Percentiles rank a stretch among this genome's conserved stretches.
Conservation (phyloP, 2,888 invertebrate genomes). For the Diarsia rubi region DNA sequence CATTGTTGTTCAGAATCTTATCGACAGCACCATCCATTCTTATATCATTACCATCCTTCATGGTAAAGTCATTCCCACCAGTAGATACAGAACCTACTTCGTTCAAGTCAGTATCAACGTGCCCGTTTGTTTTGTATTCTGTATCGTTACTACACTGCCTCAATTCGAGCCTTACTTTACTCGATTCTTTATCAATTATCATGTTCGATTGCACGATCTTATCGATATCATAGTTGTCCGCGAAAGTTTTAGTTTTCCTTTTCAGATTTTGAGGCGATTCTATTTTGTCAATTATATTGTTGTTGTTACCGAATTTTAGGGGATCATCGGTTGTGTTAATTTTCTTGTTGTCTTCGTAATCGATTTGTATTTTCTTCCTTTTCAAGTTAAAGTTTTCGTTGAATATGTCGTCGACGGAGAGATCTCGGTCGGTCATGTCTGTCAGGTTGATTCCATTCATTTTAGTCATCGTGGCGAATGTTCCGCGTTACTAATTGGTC, state of each 20-base stretch:
- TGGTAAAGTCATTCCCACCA: slow-evolving; percentile 70
- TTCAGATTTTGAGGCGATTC: slow-evolving; percentile 74
- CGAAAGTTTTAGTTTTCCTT: slow-evolving; percentile 74
- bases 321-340: slow-evolving; percentile 58
- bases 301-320: slow-evolving; percentile 74
- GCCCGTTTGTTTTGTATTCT: slow-evolving; percentile 64
- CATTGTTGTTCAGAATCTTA: slow-evolving; percentile 68
- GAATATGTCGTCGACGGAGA: slow-evolving; percentile 83
- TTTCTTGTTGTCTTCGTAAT: slow-evolving; percentile 68
- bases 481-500: slow-evolving; percentile 84
- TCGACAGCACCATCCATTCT: slow-evolving; percentile 67
- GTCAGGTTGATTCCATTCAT: slow-evolving; percentile 82
- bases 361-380: slow-evolving; percentile 77
- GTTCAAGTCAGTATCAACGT: slow-evolving; percentile 54
- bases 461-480: slow-evolving; percentile 83
- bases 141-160: slow-evolving; percentile 70
- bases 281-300: slow-evolving; percentile 71
- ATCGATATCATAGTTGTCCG: slow-evolving; percentile 75
- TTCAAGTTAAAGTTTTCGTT: slow-evolving; percentile 79
- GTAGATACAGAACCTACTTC: slow-evolving; percentile 64
- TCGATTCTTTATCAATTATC: slow-evolving; percentile 80
- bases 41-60: slow-evolving; percentile 72
- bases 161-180: slow-evolving; percentile 81
- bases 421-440: slow-evolving; percentile 80
- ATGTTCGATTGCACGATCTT: slow-evolving; percentile 81